These are phyloP conservation scores for Patella pellucida DNA, from an alignment of 2,888 invertebrate genomes.

Conservation along the genomic window DNA sequence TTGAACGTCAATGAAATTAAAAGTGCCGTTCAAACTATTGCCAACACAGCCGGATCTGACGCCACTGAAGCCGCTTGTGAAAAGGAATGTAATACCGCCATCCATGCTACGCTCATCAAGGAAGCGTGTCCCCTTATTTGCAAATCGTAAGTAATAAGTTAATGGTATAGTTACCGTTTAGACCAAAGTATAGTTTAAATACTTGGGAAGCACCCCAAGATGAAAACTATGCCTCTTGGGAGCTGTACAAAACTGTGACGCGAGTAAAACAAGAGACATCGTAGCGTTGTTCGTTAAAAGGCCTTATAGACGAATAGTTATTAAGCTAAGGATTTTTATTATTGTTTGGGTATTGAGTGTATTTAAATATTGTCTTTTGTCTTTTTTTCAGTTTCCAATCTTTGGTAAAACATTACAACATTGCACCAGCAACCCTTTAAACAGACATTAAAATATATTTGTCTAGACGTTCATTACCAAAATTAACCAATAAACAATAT, in stretches of 20 bases:
- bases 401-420: not conserved
- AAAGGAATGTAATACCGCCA: not conserved
- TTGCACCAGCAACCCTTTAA: not conserved
- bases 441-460: not conserved
- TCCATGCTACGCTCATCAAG: not conserved
- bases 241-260: not conserved
- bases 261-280: too few relatives aligned
- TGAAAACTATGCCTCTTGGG: not conserved
- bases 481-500: too few relatives aligned
- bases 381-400: not conserved
- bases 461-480: too few relatives aligned
- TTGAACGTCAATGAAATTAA: not conserved
- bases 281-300: too few relatives aligned
- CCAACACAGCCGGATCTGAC: not conserved
- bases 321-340: too few relatives aligned
- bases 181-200: not conserved
- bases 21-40: not conserved
- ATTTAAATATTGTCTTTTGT: not conserved
- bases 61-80: not conserved
- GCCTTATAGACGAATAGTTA: too few relatives aligned
- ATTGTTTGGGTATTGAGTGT: not conserved
- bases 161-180: not conserved
- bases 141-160: not conserved
- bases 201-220: not conserved
- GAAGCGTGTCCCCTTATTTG: not conserved